phyloP scores from a whole-genome alignment of 2,113 vertebrate species.

The Drymodes brunneopygia region DNA sequence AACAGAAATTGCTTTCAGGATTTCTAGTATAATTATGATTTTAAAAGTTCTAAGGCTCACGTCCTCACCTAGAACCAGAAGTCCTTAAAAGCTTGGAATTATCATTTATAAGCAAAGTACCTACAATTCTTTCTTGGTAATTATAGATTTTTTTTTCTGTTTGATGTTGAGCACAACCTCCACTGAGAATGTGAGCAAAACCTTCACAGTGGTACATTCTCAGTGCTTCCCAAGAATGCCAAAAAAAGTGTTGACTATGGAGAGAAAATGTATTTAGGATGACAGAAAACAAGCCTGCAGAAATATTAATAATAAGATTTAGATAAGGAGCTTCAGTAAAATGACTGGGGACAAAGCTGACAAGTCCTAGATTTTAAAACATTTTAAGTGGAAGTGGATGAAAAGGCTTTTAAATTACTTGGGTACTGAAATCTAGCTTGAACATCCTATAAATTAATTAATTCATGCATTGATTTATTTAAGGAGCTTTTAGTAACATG shows the following conservation, averaged over 20 bases:
- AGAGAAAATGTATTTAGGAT: not conserved
- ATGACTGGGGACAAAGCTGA: not conserved
- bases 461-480: not conserved
- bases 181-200: not conserved
- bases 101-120: not conserved
- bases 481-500: not conserved
- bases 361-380: not conserved
- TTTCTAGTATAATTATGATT: not conserved
- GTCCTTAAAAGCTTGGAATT: not conserved
- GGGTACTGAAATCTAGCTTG: not conserved
- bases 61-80: not conserved
- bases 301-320: not conserved
- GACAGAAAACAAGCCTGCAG: not conserved
- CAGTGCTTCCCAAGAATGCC: not conserved
- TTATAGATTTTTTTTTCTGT: not conserved
- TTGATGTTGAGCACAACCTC: not conserved
- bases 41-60: not conserved
- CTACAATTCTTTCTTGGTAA: not conserved
- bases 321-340: not conserved
- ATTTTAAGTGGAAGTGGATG: not conserved
- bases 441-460: not conserved
- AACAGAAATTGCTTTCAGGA: not conserved
- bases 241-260: not conserved
- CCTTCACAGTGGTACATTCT: not conserved
- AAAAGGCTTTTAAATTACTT: not conserved